Evolutionary conservation across 2,888 invertebrate species (phyloP).

Genomic region (Mycalesis mineus): DNA sequence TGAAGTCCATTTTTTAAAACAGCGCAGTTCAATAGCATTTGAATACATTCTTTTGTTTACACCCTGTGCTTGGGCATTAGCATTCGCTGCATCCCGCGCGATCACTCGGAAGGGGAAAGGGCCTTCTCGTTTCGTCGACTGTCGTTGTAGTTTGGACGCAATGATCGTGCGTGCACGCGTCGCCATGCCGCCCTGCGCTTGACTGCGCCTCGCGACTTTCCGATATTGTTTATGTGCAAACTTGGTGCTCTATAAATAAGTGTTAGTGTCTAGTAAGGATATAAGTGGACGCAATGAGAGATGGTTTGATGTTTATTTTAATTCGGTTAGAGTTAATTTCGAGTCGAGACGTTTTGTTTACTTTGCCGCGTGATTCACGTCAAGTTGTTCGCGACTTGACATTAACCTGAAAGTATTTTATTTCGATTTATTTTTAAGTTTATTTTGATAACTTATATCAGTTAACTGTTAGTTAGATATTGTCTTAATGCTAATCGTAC

Average conservation of each 20-base stretch:
- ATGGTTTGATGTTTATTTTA: conserved; percentile 59
- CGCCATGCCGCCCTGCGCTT: conserved; percentile 45
- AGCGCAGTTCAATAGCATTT: conserved; percentile 22
- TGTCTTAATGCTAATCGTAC: too few relatives aligned
- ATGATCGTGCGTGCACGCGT: conserved; percentile 69
- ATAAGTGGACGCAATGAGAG: conserved; percentile 55
- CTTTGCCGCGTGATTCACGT: conserved; percentile 58
- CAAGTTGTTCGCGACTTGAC: conserved; percentile 43
- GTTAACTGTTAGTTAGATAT: too few relatives aligned
- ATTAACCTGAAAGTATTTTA: conserved; percentile 35
- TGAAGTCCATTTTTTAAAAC: conserved; percentile 16
- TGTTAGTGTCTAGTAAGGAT: conserved; percentile 42
- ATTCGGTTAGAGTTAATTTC: conserved; percentile 56
- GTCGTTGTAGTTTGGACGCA: conserved; percentile 67
- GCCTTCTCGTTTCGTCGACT: conserved; percentile 63
- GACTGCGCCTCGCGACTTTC: conserved; percentile 45
- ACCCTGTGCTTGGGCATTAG: conserved; percentile 48
- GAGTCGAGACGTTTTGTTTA: conserved; percentile 60
- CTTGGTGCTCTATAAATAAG: conserved; percentile 58
- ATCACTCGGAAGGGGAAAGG: conserved; percentile 72
- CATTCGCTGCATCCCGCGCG: conserved; percentile 72
- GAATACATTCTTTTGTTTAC: conserved; percentile 30
- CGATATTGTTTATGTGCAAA: conserved; percentile 55
- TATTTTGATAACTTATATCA: background rate
- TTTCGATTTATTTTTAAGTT: conserved; percentile 17